A percentile compares a stretch with the other conserved stretches of the same genome.
Evolutionary conservation across 2,113 vertebrate genomes (phyloP).

Genomic region (Leucosticte australis): DNA sequence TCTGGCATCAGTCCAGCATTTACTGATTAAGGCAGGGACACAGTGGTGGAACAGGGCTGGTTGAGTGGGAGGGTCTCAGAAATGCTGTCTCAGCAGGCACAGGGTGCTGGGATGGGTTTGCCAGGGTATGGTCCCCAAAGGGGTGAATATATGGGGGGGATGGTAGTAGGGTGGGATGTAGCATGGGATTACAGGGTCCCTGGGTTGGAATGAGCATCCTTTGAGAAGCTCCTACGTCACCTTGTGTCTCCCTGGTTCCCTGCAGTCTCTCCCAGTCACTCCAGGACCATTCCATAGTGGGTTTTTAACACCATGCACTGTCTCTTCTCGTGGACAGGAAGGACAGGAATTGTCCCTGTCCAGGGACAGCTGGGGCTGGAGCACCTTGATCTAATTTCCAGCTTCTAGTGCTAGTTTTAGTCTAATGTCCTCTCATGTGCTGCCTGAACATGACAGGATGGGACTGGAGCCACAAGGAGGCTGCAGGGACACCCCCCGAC

Average conservation of each 20-base stretch:
- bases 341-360: background rate
- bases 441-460: background rate
- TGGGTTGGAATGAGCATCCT: background rate
- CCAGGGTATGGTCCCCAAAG: background rate
- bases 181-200: background rate
- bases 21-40: background rate
- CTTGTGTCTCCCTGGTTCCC: background rate
- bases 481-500: background rate
- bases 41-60: background rate
- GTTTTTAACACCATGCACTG: background rate
- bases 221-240: background rate
- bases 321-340: background rate
- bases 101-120: background rate
- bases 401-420: background rate
- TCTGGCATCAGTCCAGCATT: background rate
- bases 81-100: background rate
- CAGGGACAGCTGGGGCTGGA: background rate
- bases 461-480: background rate
- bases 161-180: background rate
- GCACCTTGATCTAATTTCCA: background rate
- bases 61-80: background rate
- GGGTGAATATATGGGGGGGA: background rate
- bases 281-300: background rate
- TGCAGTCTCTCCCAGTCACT: background rate
- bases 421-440: background rate